Base-by-base conservation (phyloP, 2,888 invertebrate species). In the Rhimphoctona megacephalus region DNA sequence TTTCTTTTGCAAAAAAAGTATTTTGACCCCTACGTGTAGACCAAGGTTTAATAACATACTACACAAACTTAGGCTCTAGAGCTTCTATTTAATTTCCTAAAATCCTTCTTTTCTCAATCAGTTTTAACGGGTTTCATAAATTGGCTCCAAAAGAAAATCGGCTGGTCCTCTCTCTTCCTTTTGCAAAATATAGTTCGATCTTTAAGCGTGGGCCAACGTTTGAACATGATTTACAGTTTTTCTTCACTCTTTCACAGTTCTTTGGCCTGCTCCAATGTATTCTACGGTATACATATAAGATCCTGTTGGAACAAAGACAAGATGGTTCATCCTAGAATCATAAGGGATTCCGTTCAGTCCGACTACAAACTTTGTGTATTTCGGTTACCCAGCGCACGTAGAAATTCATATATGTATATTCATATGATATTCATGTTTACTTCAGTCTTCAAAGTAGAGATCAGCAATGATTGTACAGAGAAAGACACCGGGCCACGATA, bases 321-420 rank as follows among this genome's bases (percentile, higher is more conserved):
- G 36, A 39, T 9, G 39, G 9, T 9, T 39, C 39, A 7, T 3
- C 11, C 9, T 9, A 49, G 49, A 17, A 52, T n/a, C 33, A 19
- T 52, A 43, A 43, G 11, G 61, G 57, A 66, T 39, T 70, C 22
- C 73, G 77, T 77, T 69, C 79, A 69, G 3, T 33, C 3, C 5
- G 81, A 90, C 89, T 89, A 88, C 89, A 90, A 90, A 92, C 89
- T 89, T 90, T 88, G n/a, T 49, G 89, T 89, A 89, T 91, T 89
- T 89, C 88, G 89, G 89, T 90, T 89, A 87, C 90, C 83, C 33
- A 19, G 69, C 39, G 49, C 64, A 33, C 67, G 46, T 46, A 83
- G 33, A 52, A 54, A 73, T 57, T 36, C 19, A 5, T 52, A 52
- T 7, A 52, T 52, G 52, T 52, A 5, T 19, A 52, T 52, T 52